Base-by-base conservation (phyloP, 2,797 vertebrate species). In the Scarus forsteni region DNA sequence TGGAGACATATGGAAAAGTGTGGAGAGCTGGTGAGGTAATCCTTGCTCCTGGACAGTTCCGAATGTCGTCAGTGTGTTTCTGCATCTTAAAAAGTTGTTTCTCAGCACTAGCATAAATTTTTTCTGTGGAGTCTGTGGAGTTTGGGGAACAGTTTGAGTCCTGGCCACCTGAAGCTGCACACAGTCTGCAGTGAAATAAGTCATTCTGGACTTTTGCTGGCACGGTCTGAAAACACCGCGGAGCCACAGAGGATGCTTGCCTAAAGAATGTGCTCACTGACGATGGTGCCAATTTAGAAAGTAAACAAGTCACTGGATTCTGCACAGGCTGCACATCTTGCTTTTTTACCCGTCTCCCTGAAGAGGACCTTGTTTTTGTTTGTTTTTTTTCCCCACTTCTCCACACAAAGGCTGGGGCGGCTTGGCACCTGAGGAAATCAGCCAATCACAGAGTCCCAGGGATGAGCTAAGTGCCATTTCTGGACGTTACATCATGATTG, bases 401-500 rank as follows among this genome's bases (percentile, higher is more conserved):
- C 66, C 67, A 55, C 77, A 83, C 85, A 63, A 65, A 66, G 57
- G 77, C 74, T 48, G 65, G 55, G 76, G 79, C 54, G 19, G 46
- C 73, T 49, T 46, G 54, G 75, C 79, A 88, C 87, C 87, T 85
- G 82, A 67, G 80, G 73, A 83, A 52, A 52, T 14, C 52, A 64
- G 58, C 84, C 86, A 90, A 90, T 91, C 45, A 60, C 62, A 48
- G 66, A 59, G 73, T 43, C 51, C 66, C 72, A 6, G 59, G 76
- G 84, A 90, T 83, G 87, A 92, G 82, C 73, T 71, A 80, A 83
- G 53, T 70, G 61, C 76, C 55, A 75, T 91, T 93, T 77, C 90
- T 89, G 61, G 64, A 76, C 88, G 88, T 90, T 86, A 92, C 93
- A 94, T 92, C 93, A 92, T 46, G 60, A 78, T 53, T 88, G 86